Percentiles rank a stretch among this genome's conserved stretches.
phyloP scores from a whole-genome alignment of 2,113 vertebrate genomes.

The Lichenostomus cassidix region DNA sequence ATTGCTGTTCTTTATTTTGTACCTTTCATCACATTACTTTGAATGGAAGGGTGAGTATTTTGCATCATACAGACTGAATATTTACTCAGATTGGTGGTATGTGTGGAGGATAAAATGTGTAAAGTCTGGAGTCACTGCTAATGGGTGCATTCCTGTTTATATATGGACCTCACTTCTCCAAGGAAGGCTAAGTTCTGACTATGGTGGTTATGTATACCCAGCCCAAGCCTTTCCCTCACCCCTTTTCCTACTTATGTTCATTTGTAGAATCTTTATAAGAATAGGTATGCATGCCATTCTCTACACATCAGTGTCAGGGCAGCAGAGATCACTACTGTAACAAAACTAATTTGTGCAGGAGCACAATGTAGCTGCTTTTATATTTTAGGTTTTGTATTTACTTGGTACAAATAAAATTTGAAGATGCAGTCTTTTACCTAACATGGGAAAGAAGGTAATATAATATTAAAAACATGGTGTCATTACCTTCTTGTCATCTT shows the following conservation, averaged over 20 bases:
- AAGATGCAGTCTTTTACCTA: neutral
- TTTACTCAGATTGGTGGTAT: neutral
- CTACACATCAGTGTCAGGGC: neutral
- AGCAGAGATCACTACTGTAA: neutral
- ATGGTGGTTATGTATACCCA: accelerated
- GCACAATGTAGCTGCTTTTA: neutral
- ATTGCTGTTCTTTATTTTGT: neutral
- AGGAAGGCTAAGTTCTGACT: neutral
- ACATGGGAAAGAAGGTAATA: neutral
- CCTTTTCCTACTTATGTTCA: neutral
- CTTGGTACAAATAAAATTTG: neutral
- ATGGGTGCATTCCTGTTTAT: neutral
- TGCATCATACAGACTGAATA: neutral
- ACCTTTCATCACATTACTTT: neutral
- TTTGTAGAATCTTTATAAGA: neutral
- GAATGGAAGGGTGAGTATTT: neutral
- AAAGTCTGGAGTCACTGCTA: neutral
- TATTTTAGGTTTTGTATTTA: neutral
- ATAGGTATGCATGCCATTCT: neutral
- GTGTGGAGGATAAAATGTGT: neutral
- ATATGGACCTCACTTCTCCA: accelerated
- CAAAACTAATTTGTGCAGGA: neutral
- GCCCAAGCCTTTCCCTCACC: neutral
- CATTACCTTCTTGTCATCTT: neutral
- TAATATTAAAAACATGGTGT: neutral